phyloP scores from a whole-genome alignment of 2,888 invertebrate genomes.

The Spodoptera picta region DNA sequence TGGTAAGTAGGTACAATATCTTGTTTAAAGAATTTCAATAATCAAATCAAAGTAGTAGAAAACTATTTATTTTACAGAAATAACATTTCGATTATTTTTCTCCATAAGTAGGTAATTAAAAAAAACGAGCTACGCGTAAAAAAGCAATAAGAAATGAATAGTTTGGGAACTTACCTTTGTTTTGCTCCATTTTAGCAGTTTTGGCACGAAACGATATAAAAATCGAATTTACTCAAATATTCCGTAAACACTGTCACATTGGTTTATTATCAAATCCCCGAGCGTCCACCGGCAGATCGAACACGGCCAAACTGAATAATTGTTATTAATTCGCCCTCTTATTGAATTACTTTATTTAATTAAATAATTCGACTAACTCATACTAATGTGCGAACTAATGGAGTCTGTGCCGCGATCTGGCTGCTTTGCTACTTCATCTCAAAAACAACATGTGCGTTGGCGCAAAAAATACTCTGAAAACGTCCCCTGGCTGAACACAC shows the following conservation, averaged over 20 bases:
- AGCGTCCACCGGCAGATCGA: slow-evolving; percentile 71
- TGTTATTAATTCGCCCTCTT: slow-evolving; percentile 86
- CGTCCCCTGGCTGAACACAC: slow-evolving; percentile 68
- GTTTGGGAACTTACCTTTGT: slow-evolving; percentile 73
- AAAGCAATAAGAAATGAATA: no score
- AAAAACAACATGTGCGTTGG: slow-evolving; percentile 76
- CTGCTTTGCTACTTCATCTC: slow-evolving; percentile 72
- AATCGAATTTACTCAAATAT: slow-evolving; percentile 40
- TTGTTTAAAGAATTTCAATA: no score
- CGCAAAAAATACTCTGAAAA: slow-evolving; percentile 73
- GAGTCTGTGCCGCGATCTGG: slow-evolving; percentile 84
- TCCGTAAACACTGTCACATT: slow-evolving; percentile 73
- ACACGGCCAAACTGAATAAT: slow-evolving; percentile 72
- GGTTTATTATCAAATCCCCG: slow-evolving; percentile 69
- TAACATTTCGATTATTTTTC: no score
- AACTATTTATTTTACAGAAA: no score
- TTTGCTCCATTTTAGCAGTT: slow-evolving; percentile 73
- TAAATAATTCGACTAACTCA: slow-evolving; percentile 87
- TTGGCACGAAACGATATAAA: slow-evolving; percentile 30
- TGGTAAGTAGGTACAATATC: no score
- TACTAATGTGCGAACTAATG: slow-evolving; percentile 88
- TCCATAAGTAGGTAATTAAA: no score
- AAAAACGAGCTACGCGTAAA: no score
- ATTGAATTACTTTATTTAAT: slow-evolving; percentile 88
- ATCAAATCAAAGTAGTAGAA: no score